These are phyloP conservation scores for Enteromius afrohamiltoni DNA, from an alignment of 2,797 vertebrate genomes.

Conservation along the genomic window DNA sequence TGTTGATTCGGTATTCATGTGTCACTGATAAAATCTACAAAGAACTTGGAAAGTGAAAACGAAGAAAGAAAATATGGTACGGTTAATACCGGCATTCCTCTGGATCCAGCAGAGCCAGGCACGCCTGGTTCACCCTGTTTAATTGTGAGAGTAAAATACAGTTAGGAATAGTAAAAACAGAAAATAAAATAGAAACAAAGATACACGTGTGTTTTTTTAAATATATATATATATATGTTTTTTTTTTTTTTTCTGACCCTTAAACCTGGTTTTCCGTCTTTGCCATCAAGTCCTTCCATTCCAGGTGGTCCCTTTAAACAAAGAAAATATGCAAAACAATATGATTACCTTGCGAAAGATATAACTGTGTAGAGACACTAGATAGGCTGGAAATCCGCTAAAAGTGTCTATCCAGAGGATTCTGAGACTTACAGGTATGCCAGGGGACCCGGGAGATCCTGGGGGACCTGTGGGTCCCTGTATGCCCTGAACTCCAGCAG, in stretches of 20 bases:
- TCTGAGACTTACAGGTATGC: constrained; percentile 79
- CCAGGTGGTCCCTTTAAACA: constrained; percentile 86
- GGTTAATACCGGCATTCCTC: constrained; percentile 85
- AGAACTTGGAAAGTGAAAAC: constrained; percentile 5
- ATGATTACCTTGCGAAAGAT: neutral
- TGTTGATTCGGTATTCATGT: constrained; percentile 27
- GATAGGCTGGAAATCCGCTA: neutral
- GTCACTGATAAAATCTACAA: constrained; percentile 16
- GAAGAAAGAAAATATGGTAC: neutral
- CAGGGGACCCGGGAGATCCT: constrained; percentile 85
- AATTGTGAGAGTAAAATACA: constrained; percentile 8
- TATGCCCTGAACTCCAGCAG: constrained; percentile 82
- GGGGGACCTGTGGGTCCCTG: constrained; percentile 84
- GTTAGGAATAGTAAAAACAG: neutral
- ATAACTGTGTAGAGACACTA: neutral
- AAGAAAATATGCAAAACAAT: constrained; percentile 5
- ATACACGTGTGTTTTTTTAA: neutral
- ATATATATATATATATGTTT: neutral
- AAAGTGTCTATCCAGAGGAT: neutral
- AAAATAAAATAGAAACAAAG: neutral
- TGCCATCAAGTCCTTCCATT: constrained; percentile 91
- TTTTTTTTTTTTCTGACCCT: constrained; percentile 75
- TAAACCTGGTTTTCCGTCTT: constrained; percentile 89
- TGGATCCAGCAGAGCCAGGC: constrained; percentile 83
- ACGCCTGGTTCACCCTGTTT: constrained; percentile 85